Conservation (phyloP, 2,888 invertebrate species). For the Byasa hedistus region DNA sequence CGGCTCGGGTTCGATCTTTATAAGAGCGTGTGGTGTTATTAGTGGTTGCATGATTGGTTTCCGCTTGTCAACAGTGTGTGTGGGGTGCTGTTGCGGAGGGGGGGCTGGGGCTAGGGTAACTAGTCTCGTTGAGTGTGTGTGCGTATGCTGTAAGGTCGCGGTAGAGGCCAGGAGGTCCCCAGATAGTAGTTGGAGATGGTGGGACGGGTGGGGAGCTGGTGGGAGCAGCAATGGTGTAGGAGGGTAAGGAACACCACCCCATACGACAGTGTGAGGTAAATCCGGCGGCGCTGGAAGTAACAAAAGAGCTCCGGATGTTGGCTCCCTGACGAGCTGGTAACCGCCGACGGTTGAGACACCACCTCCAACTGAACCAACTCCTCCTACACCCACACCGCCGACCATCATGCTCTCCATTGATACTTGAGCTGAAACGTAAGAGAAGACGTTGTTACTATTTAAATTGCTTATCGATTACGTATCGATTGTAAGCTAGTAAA, state of each 20-base stretch:
- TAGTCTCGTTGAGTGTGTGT: constrained; percentile 83
- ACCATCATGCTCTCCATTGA: constrained; percentile 87
- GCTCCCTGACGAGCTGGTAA: constrained; percentile 92
- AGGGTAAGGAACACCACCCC: constrained; percentile 83
- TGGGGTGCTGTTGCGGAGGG: constrained; percentile 60
- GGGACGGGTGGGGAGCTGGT: constrained; percentile 79
- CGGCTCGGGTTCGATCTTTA: constrained; percentile 86
- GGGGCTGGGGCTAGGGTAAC: constrained; percentile 83
- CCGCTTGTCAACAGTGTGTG: constrained; percentile 59
- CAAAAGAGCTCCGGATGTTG: constrained; percentile 89
- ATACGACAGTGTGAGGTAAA: constrained; percentile 86
- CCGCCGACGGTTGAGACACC: constrained; percentile 85
- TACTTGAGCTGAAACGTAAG: constrained; percentile 79
- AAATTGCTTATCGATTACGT: no score
- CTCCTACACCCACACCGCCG: constrained; percentile 82
- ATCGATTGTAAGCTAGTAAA: no score
- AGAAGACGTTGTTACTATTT: no score
- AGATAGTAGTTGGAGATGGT: constrained; percentile 84
- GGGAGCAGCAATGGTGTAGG: constrained; percentile 67
- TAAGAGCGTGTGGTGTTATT: constrained; percentile 76
- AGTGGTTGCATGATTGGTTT: constrained; percentile 75
- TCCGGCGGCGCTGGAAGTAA: constrained; percentile 87
- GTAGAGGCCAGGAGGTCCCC: constrained; percentile 83
- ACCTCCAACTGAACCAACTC: constrained; percentile 82
- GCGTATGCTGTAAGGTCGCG: constrained; percentile 83